phyloP scores from a whole-genome alignment of 2,797 vertebrate genomes.

The Enteromius viviparus region DNA sequence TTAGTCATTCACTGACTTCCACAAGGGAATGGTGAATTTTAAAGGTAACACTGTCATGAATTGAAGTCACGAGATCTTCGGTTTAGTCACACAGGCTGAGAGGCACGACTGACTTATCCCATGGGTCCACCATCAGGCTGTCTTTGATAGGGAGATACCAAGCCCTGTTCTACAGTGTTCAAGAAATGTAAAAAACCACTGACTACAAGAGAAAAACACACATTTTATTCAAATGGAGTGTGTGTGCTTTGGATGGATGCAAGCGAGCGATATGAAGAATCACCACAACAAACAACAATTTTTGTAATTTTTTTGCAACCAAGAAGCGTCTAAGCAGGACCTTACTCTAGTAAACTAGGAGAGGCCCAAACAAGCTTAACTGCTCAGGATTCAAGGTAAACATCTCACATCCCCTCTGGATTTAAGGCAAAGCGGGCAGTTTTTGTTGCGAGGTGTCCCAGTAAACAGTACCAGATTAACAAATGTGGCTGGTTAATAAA shows the following conservation, averaged over 20 bases:
- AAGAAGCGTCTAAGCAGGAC: slow-evolving; percentile 46
- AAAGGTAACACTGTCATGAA: slow-evolving; percentile 57
- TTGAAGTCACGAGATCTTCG: slow-evolving; percentile 49
- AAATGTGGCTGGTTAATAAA: slow-evolving; percentile 58
- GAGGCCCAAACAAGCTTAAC: slow-evolving; percentile 65
- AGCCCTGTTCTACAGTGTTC: slow-evolving; percentile 37
- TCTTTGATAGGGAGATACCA: slow-evolving; percentile 52
- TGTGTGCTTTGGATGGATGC: not conserved
- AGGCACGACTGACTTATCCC: slow-evolving; percentile 55
- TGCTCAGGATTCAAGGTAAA: slow-evolving; percentile 69
- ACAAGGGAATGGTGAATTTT: slow-evolving; percentile 54
- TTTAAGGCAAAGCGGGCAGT: slow-evolving; percentile 66
- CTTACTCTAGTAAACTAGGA: slow-evolving; percentile 37
- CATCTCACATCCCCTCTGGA: slow-evolving; percentile 64
- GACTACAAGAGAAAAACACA: slow-evolving; percentile 30
- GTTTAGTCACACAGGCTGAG: slow-evolving; percentile 52
- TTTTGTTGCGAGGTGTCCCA: slow-evolving; percentile 57
- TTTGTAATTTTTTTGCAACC: slow-evolving; percentile 28
- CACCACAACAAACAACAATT: slow-evolving; percentile 20
- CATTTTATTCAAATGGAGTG: slow-evolving; percentile 17
- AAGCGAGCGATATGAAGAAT: slow-evolving; percentile 19
- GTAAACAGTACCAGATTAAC: slow-evolving; percentile 58
- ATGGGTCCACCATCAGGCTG: slow-evolving; percentile 52
- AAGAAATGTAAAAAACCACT: slow-evolving; percentile 25
- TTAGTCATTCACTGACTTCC: slow-evolving; percentile 55